Percentiles rank a stretch among this genome's conserved stretches.
phyloP scores from a whole-genome alignment of 2,888 invertebrate genomes.

The Silvanus unidentatus region DNA sequence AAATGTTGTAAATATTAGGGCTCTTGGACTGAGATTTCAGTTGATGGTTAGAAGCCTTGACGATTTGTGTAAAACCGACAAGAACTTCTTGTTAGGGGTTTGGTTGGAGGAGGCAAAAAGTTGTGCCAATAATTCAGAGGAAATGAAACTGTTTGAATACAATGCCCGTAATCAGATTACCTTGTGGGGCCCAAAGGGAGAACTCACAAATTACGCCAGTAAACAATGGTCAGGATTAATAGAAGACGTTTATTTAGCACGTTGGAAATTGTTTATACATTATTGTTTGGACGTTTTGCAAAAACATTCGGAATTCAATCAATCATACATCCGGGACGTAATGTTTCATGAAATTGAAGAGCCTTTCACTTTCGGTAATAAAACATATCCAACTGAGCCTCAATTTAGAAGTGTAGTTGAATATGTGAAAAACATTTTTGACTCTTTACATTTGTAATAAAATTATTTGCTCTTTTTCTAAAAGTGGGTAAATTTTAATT shows the following conservation, averaged over 20 bases:
- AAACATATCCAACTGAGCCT: constrained; percentile 46
- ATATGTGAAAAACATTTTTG: too few species aligned
- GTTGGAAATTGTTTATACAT: constrained; percentile 69
- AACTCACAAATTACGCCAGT: constrained; percentile 86
- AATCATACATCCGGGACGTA: constrained; percentile 50
- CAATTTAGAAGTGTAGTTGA: too few species aligned
- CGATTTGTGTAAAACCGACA: too few species aligned
- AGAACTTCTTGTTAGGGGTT: constrained; percentile 65
- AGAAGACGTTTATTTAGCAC: constrained; percentile 63
- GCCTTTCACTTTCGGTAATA: constrained; percentile 56
- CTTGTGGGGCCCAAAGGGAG: constrained; percentile 86
- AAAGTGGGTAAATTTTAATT: too few species aligned
- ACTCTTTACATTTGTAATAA: too few species aligned
- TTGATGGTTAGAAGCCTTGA: too few species aligned
- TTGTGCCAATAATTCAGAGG: constrained; percentile 47
- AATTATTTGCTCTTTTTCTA: too few species aligned
- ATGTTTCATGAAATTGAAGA: constrained; percentile 60
- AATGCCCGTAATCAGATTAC: constrained; percentile 92
- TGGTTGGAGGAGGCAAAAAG: constrained; percentile 64
- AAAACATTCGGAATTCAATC: constrained; percentile 53
- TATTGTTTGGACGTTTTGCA: constrained; percentile 53
- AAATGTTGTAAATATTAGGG: too few species aligned
- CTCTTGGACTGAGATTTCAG: too few species aligned
- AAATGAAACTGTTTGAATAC: constrained; percentile 57
- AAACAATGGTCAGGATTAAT: constrained; percentile 82